Base-by-base conservation (phyloP, 2,888 invertebrate species). In the Drosophila siamana region DNA sequence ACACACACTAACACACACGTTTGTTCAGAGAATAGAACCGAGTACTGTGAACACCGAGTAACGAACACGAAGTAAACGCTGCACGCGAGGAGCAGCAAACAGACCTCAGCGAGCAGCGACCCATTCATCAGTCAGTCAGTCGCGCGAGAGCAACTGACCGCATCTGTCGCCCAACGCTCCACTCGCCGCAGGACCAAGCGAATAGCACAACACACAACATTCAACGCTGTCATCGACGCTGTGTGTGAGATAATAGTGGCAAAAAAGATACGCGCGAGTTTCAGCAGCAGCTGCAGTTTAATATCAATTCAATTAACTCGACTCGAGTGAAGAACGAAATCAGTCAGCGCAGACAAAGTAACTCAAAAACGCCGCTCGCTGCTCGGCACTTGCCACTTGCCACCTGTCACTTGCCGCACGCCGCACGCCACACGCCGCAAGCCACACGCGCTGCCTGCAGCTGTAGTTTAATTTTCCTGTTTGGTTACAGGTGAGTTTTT, bases 111-210 rank as follows among this genome's bases (percentile, higher is more conserved):
- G 55, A 24, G 43, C 8, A 22, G 47, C 46, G 43, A 50, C 64
- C 33, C 69, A 64, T 64, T 66, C 78, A 64, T 38, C 36, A 38
- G 36, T 33, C 85, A n/a, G 36, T 9, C 85, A 83, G 82, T 83
- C 76, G 87, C 75, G 78, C 73, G 82, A 84, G 79, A 81, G 72
- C 80, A 74, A 69, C 78, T 68, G 85, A 48, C 70, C 75, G 73
- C 69, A 68, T 78, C 71, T 73, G 74, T 69, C 56, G 69, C 55
- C 30, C 28, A 62, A 33, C 28, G 40, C 13, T 26, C 8, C 8
- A 26, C 22, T 40, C 63, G 44, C 24, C n/a, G 4, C 15, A 38
- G 33, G 22, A n/a, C 5, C 30, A 36, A 47, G 15, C 16, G n/a
- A n/a, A 28, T 8, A n/a, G n/a, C n/a, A 15, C 9, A 24, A 28